Conservation (phyloP, 2,113 vertebrate species). For the Neofelis nebulosa region DNA sequence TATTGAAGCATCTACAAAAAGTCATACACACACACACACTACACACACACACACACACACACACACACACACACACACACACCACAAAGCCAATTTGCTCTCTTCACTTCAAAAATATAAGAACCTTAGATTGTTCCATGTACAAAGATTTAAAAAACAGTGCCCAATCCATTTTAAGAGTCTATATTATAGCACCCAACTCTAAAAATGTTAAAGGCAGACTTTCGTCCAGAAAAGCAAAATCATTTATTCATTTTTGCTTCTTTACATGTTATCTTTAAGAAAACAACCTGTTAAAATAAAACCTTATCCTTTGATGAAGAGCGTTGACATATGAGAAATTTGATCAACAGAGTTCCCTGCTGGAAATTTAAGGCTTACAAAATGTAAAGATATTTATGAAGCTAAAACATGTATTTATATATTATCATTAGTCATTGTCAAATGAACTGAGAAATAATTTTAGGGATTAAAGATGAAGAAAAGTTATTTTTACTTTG, state of each 20-base stretch:
- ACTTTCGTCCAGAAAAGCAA: not conserved
- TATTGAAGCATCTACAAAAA: not conserved
- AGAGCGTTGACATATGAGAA: constrained; percentile 19
- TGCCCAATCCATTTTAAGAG: not conserved
- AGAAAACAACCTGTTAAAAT: constrained; percentile 4
- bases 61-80: not conserved
- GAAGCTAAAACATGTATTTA: not conserved
- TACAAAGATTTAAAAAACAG: not conserved
- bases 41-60: not conserved
- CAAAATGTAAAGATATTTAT: not conserved
- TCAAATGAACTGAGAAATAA: constrained; percentile 24
- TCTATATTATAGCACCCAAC: not conserved
- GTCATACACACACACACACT: not conserved
- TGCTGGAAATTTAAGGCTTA: constrained; percentile 8
- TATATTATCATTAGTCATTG: not conserved
- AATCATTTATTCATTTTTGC: not conserved
- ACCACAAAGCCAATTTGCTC: not conserved
- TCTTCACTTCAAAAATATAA: not conserved
- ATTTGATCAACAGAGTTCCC: not conserved
- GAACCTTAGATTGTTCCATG: not conserved
- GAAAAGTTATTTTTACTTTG: not conserved
- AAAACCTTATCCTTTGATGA: not conserved
- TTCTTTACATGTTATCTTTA: constrained; percentile 4
- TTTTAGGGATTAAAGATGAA: constrained; percentile 11
- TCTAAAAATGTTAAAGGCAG: not conserved